A percentile compares a stretch with the other conserved stretches of the same genome.
phyloP scores from a whole-genome alignment of 2,888 invertebrate genomes.

The Sphaerophoria taeniata region DNA sequence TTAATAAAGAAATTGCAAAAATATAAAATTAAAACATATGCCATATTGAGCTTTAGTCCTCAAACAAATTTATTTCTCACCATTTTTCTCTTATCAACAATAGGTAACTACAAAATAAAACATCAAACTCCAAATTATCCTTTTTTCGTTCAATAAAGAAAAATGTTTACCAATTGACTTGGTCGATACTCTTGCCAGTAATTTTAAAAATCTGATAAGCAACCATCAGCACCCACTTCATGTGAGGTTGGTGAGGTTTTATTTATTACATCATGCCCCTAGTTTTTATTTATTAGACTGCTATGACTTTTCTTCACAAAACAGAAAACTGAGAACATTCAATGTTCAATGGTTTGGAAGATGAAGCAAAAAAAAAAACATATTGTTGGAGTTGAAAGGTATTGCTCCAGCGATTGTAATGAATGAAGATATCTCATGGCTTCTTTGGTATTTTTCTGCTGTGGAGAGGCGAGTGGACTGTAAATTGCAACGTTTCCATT shows the following conservation, averaged over 20 bases:
- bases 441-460: background rate
- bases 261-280: constrained; percentile 53
- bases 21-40: too few relatives aligned
- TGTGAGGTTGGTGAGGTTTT: background rate
- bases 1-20: too few relatives aligned
- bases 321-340: background rate
- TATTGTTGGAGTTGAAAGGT: constrained; percentile 11
- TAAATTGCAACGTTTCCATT: constrained; percentile 55
- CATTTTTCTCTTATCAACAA: too few relatives aligned
- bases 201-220: constrained; percentile 7
- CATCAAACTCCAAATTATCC: too few relatives aligned
- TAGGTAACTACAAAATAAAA: too few relatives aligned
- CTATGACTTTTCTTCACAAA: constrained; percentile 20
- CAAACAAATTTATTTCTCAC: too few relatives aligned
- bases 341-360: constrained; percentile 61
- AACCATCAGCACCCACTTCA: constrained; percentile 2
- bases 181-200: background rate
- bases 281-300: constrained; percentile 38
- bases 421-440: constrained; percentile 1
- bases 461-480: constrained; percentile 38
- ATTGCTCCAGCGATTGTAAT: background rate
- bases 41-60: too few relatives aligned
- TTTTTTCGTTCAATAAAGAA: background rate
- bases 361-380: background rate
- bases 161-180: constrained; percentile 59